Evolutionary conservation across 1,140 invertebrate genomes (phyloP).

Genomic region (Anastatus disparis): DNA sequence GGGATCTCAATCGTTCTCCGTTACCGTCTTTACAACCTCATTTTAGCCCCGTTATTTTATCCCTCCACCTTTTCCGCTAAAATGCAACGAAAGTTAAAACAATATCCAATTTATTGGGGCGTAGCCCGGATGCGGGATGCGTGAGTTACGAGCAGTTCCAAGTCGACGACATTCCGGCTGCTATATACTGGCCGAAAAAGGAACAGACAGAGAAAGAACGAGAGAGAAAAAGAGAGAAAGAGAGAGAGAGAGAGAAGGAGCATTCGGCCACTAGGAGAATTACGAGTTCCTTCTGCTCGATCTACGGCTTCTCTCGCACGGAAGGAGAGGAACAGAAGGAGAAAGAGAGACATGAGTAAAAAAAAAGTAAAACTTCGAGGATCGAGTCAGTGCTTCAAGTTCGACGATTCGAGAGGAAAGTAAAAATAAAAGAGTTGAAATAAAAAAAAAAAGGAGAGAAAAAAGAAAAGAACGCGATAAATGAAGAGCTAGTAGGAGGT

Average conservation of each 20-base stretch:
- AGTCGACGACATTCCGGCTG: conserved; percentile 51
- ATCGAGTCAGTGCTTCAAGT: too few relatives aligned
- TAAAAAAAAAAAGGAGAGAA: too few relatives aligned
- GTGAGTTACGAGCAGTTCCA: conserved; percentile 49
- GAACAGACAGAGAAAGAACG: too few relatives aligned
- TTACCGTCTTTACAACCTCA: conserved; percentile 37
- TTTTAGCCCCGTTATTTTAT: conserved; percentile 39
- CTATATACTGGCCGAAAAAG: conserved; percentile 31
- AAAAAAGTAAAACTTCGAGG: too few relatives aligned
- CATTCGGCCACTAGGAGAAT: conserved; percentile 4
- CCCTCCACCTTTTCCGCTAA: conserved; percentile 24
- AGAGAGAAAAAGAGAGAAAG: neutral
- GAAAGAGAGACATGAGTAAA: too few relatives aligned
- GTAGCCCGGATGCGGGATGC: conserved; percentile 43
- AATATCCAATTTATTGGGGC: conserved; percentile 52
- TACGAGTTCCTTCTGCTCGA: conserved; percentile 40
- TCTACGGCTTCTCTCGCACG: conserved; percentile 30
- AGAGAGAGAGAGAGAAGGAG: conserved; percentile 32
- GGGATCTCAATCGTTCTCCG: conserved; percentile 15
- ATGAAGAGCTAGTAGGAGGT: too few relatives aligned
- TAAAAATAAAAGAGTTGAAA: too few relatives aligned
- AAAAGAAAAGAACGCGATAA: too few relatives aligned
- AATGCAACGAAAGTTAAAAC: conserved; percentile 51
- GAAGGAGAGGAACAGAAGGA: neutral
- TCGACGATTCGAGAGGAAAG: too few relatives aligned